Evolutionary conservation across 1,140 invertebrate genomes (phyloP).

Genomic region (Maconellicoccus hirsutus): DNA sequence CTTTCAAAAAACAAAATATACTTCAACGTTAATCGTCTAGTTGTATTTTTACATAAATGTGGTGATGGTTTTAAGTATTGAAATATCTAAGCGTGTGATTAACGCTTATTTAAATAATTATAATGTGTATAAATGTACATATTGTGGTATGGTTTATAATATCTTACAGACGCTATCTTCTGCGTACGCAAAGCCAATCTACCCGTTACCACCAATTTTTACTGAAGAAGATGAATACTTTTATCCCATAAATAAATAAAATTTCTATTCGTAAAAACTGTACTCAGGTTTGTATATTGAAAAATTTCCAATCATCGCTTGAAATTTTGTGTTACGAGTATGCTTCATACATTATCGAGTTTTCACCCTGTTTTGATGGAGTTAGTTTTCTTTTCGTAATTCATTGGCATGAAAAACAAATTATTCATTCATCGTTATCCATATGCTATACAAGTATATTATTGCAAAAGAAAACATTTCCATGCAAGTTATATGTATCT

Average conservation of each 20-base stretch:
- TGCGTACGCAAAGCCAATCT: background rate
- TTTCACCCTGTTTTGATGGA: background rate
- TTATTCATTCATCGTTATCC: background rate
- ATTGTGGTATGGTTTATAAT: conserved; percentile 14
- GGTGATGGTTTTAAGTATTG: background rate
- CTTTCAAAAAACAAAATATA: background rate
- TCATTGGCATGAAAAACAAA: too few relatives aligned
- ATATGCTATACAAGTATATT: too few relatives aligned
- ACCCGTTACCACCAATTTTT: background rate
- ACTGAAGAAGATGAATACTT: background rate
- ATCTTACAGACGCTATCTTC: conserved; percentile 15
- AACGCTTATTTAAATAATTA: background rate
- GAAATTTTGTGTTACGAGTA: background rate
- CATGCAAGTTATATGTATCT: too few relatives aligned
- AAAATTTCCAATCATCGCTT: background rate
- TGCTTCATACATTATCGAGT: background rate
- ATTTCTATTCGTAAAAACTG: background rate
- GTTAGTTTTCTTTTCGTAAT: too few relatives aligned
- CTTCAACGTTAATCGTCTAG: background rate
- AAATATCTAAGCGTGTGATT: too few relatives aligned
- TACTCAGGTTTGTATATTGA: conserved; percentile 3
- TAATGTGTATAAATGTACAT: background rate
- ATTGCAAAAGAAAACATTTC: too few relatives aligned
- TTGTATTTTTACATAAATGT: background rate
- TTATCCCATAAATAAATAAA: background rate